Evolutionary conservation across 2,797 vertebrate species (phyloP), one percentile per base, ranked within the genome.

Genomic region (Cynopterus sphinx): DNA sequence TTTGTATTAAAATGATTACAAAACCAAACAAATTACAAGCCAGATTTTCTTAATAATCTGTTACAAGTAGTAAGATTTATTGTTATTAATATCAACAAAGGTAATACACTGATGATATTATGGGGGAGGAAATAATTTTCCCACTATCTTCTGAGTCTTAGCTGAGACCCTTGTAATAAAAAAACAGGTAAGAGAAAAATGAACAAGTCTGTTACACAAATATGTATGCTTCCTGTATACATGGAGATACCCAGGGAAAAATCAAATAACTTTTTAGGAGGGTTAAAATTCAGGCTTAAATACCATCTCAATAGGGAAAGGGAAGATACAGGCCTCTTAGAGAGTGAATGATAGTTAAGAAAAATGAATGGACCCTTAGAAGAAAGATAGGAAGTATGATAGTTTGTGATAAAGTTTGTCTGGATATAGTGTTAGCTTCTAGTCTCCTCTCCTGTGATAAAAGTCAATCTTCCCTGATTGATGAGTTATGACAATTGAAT

Each of bases 91-190:
- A 43, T 39, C 31, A 87, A 49, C 7, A 36, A 51, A 84, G 31
- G 81, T 53, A 83, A 49, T 90, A 93, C 91, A 92, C 19, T 91
- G 36, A 75, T 95, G 68, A 51, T 81, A 33, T 22, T 89, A 3
- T 75, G 75, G 46, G 19, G 19, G 33, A 41, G 4, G 10, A n/a
- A 74, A 33, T 49, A 75, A 84, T 83, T 63, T 90, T 78, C 33
- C 12, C 73, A 85, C 13, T 90, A 11, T 59, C 19, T 49, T 75
- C 36, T 78, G 53, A 63, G 3, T 70, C 36, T 78, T 85, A 63
- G 10, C 24, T n/a, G 46, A 85, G 12, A 71, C 17, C 4, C 1
- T 17, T n/a, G 51, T 28, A 65, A 49, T 89, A 77, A 83, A 74
- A 73, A 83, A 15, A 75, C 12, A 49, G 26, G 43, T 24, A 67